A percentile compares a stretch with the other conserved stretches of the same genome.
phyloP scores from a whole-genome alignment of 1,140 invertebrate genomes.

The Myzus persicae region DNA sequence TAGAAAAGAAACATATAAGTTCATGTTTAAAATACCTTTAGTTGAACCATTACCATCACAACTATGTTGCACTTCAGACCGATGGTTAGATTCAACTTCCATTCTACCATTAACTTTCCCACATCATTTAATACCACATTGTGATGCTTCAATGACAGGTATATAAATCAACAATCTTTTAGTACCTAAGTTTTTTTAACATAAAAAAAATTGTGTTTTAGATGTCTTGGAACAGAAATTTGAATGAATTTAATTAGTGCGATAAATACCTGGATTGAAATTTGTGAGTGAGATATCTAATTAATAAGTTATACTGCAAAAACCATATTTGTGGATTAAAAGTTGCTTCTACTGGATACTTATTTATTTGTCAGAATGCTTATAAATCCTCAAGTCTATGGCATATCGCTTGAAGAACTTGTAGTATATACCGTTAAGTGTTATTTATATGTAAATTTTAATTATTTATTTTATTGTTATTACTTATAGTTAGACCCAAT shows the following conservation, averaged over 20 bases:
- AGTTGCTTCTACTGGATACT: no score
- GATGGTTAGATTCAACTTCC: conserved; percentile 86
- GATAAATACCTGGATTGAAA: no score
- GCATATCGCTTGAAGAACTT: conserved; percentile 76
- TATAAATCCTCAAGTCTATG: conserved; percentile 91
- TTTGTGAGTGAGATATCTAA: no score
- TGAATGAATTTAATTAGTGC: no score
- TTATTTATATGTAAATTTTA: not conserved
- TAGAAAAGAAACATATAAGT: conserved; percentile 77
- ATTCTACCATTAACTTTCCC: conserved; percentile 83
- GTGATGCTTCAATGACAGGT: conserved; percentile 90
- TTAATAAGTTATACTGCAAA: no score
- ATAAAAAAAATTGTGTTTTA: conserved; percentile 63
- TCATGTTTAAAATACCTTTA: conserved; percentile 97
- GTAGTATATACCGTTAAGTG: conserved; percentile 63
- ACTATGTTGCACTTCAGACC: conserved; percentile 86
- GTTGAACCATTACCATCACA: conserved; percentile 89
- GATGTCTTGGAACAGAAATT: conserved; percentile 89
- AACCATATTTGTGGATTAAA: no score
- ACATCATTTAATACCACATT: conserved; percentile 90
- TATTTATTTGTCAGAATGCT: conserved; percentile 95
- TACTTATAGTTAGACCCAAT: conserved; percentile 76
- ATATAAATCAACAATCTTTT: conserved; percentile 12
- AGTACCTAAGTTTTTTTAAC: conserved; percentile 26
- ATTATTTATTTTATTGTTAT: not conserved